A percentile compares a stretch with the other conserved stretches of the same genome.
These are phyloP conservation scores for Ichneumon xanthorius DNA, from an alignment of 2,888 invertebrate species.

Conservation along the genomic window DNA sequence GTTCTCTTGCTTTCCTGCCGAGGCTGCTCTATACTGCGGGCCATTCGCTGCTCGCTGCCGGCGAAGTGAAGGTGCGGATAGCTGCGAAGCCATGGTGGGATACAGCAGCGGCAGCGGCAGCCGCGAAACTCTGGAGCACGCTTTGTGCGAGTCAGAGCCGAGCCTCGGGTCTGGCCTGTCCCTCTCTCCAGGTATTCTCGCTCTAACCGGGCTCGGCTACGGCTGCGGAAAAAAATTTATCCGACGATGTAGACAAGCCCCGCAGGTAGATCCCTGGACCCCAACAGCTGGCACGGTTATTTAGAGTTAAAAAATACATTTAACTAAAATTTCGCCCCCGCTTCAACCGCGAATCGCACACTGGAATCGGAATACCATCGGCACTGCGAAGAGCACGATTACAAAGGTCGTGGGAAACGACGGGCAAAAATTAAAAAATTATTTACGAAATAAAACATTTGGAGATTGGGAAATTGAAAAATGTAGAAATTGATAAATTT, in stretches of 20 bases:
- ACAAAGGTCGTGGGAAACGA: too few relatives aligned
- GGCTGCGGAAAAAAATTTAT: not conserved
- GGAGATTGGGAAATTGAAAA: too few relatives aligned
- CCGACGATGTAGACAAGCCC: not conserved
- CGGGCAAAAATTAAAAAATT: too few relatives aligned
- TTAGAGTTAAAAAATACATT: not conserved
- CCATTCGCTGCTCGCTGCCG: constrained; percentile 20
- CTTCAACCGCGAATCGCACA: too few relatives aligned
- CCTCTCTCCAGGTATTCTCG: not conserved
- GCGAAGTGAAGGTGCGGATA: constrained; percentile 66
- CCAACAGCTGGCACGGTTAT: constrained; percentile 17
- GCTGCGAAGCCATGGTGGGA: constrained; percentile 46
- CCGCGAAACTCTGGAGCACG: constrained; percentile 25
- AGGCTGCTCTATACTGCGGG: constrained; percentile 44
- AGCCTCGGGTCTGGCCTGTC: constrained; percentile 35
- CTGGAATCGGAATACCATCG: too few relatives aligned
- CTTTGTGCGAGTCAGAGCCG: constrained; percentile 45
- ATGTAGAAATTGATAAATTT: too few relatives aligned
- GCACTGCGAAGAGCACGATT: too few relatives aligned
- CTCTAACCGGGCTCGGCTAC: not conserved
- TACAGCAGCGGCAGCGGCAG: constrained; percentile 22
- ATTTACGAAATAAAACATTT: too few relatives aligned
- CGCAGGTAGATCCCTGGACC: not conserved
- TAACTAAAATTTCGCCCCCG: too few relatives aligned
- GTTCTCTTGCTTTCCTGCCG: constrained; percentile 39